These are phyloP conservation scores for Spodoptera litura DNA, from an alignment of 1,140 invertebrate species.

Conservation along the genomic window DNA sequence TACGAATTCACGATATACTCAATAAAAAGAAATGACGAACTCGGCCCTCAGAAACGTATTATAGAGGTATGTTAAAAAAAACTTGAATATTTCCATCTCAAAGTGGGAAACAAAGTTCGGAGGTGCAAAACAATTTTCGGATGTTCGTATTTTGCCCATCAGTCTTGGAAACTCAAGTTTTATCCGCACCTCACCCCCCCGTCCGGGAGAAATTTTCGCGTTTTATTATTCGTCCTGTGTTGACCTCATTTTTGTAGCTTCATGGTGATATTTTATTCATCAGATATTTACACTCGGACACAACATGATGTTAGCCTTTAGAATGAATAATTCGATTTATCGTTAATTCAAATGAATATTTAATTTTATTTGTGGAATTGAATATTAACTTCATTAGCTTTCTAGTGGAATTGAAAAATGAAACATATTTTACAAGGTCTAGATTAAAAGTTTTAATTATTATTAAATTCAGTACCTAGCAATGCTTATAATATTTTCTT, in stretches of 20 bases:
- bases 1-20: background rate
- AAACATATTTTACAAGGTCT: no score
- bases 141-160: conserved; percentile 45
- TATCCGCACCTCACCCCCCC: conserved; percentile 11
- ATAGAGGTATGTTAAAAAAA: conserved; percentile 36
- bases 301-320: conserved; percentile 23
- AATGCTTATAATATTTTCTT: background rate
- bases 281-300: conserved; percentile 41
- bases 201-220: conserved; percentile 31
- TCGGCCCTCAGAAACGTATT: conserved; percentile 15
- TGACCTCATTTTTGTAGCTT: conserved; percentile 47
- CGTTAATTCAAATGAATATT: background rate
- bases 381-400: background rate
- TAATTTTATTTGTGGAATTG: background rate
- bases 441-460: no score
- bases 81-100: conserved; percentile 36
- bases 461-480: no score
- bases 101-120: conserved; percentile 36
- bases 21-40: conserved; percentile 24
- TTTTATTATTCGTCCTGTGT: conserved; percentile 48
- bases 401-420: no score
- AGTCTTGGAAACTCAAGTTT: conserved; percentile 41
- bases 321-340: conserved; percentile 27
- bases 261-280: conserved; percentile 45
- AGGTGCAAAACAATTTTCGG: conserved; percentile 45